Conservation (phyloP, 2,113 vertebrate species). For the Larimichthys crocea region DNA sequence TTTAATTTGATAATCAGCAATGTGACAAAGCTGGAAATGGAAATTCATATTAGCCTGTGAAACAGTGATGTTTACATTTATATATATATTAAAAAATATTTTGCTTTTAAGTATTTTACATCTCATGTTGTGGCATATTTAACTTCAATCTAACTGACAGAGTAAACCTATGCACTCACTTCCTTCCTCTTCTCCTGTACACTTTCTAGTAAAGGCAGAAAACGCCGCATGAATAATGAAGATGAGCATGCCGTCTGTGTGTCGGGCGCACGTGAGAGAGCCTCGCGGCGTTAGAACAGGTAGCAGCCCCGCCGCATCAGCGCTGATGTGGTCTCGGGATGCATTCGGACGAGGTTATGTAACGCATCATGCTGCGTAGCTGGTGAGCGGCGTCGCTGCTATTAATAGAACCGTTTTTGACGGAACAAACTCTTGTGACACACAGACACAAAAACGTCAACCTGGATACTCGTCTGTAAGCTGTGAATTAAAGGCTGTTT, state of each 20-base stretch:
- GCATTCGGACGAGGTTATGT: conserved; percentile 73
- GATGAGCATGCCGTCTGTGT: conserved; percentile 51
- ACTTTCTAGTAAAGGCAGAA: conserved; percentile 60
- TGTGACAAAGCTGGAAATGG: neutral
- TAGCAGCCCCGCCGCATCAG: conserved; percentile 56
- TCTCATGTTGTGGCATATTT: neutral
- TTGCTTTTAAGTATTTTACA: too few relatives aligned
- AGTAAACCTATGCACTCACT: neutral
- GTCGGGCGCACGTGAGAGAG: conserved; percentile 12
- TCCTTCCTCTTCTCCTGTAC: neutral
- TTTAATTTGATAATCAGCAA: neutral
- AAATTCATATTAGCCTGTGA: neutral
- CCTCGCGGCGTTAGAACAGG: conserved; percentile 58
- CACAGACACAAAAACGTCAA: conserved; percentile 72
- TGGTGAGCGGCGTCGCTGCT: conserved; percentile 52
- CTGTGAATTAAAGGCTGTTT: conserved; percentile 1
- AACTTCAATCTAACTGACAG: neutral
- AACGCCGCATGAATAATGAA: conserved; percentile 61
- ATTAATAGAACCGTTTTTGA: conserved; percentile 76
- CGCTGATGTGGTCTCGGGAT: conserved; percentile 63
- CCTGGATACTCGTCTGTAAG: conserved; percentile 22
- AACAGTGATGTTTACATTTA: neutral
- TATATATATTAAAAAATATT: too few relatives aligned
- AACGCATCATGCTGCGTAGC: conserved; percentile 66
- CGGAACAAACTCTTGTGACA: conserved; percentile 66